phyloP scores from a whole-genome alignment of 2,797 vertebrate species.

The Malacoraja senta region DNA sequence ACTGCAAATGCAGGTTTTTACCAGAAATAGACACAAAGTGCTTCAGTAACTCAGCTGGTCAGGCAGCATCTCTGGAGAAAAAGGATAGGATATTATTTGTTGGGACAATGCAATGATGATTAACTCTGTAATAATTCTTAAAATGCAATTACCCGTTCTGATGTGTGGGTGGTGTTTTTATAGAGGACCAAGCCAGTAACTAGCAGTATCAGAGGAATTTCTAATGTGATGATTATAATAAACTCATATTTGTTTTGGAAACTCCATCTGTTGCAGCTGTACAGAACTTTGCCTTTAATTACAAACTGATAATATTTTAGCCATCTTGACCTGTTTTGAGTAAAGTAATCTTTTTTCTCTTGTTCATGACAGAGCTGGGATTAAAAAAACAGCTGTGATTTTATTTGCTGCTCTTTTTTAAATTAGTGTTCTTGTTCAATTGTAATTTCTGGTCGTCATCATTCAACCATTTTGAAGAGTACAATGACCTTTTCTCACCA shows the following conservation, averaged over 20 bases:
- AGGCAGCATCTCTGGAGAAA: too few relatives aligned
- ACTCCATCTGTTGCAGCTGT: not conserved
- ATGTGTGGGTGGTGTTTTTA: conserved; percentile 7
- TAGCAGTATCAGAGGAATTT: not conserved
- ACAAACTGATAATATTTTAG: not conserved
- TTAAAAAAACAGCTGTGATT: not conserved
- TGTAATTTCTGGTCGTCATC: not conserved
- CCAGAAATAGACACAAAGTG: too few relatives aligned
- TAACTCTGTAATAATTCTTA: conserved; percentile 11
- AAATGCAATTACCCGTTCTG: not conserved
- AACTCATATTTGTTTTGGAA: conserved; percentile 28
- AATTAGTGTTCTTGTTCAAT: not conserved
- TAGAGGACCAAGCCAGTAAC: not conserved
- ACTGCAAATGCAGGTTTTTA: too few relatives aligned
- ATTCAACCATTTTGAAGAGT: not conserved
- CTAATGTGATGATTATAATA: conserved; percentile 21
- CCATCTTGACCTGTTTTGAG: not conserved
- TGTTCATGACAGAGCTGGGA: not conserved
- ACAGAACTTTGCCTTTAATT: not conserved
- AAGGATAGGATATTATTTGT: not conserved
- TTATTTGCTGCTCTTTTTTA: not conserved
- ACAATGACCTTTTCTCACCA: not conserved
- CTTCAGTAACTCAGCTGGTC: too few relatives aligned
- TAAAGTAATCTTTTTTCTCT: too few relatives aligned
- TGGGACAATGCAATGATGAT: not conserved